Base-by-base conservation (phyloP, 2,113 vertebrate species). In the Loxodonta africana region DNA sequence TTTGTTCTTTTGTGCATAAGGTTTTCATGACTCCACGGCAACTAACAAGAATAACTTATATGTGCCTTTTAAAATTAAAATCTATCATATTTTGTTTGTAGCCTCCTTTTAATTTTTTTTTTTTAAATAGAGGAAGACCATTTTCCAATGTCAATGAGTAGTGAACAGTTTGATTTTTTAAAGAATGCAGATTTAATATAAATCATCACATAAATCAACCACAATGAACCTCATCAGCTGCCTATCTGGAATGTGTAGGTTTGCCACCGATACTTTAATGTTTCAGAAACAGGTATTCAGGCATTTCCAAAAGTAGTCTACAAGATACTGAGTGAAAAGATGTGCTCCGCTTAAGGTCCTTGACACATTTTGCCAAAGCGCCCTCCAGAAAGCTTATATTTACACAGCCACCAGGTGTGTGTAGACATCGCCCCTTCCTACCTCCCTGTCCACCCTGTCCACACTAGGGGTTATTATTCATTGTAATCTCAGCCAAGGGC, bases 251-350 rank as follows among this genome's bases (percentile, higher is more conserved):
- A 85, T 33, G 12, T 53, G 21, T 41, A 82, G 26, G 5, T 83
- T 95, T 86, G 37, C 83, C 85, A 74, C 51, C 81, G 83, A 63
- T 65, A 77, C 33, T 90, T 93, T 57, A 44, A 85, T 73, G 73
- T 41, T 65, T 89, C 81, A 89, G 46, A 76, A 15, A 30, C 18
- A 65, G 2, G 57, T 21, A 41, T 85, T 73, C 63, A 71, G 77
- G 60, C 41, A 91, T 77, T 91, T 93, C 21, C 67, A 87, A 89
- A 94, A 62, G 51, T 4, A 91, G 71, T 41, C 6, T 20, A n/a
- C 41, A 74, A 94, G 57, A 88, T 65, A 76, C 33, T 23, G 4
- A 44, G 3, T 76, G 48, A 46, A 88, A 90, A 82, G 48, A 41
- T 12, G 67, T 2, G 8, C 3, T 83, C 30, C 37, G 17, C 23